A percentile compares a stretch with the other conserved stretches of the same genome.
These are phyloP conservation scores for Trematomus loennbergii DNA, from an alignment of 2,113 vertebrate species.

Conservation along the genomic window DNA sequence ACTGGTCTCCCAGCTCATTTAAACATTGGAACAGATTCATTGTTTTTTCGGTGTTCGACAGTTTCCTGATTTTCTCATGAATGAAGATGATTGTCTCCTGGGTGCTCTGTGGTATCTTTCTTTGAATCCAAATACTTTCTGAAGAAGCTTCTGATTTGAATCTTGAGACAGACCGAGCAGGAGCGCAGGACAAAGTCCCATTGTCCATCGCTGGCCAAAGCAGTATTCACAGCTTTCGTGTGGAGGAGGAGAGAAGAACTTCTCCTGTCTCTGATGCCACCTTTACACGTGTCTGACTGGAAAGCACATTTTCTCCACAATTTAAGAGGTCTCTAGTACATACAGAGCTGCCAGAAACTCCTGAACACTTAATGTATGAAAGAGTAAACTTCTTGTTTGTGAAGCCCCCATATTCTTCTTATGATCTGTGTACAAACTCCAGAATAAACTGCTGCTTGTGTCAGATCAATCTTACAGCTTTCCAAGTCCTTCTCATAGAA, in stretches of 20 bases:
- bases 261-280: not conserved
- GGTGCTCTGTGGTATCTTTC: not conserved
- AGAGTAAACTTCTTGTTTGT: slow-evolving; percentile 14
- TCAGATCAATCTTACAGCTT: slow-evolving; percentile 13
- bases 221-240: not conserved
- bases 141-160: slow-evolving; percentile 28
- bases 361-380: slow-evolving; percentile 51
- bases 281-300: not conserved
- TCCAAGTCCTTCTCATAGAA: not conserved
- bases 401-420: slow-evolving; percentile 26
- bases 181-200: slow-evolving; percentile 52
- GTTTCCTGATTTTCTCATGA: slow-evolving; percentile 19
- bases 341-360: slow-evolving; percentile 56
- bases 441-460: slow-evolving; percentile 29
- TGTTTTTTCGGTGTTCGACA: not conserved
- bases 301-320: not conserved
- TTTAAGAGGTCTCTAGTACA: slow-evolving; percentile 31
- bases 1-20: slow-evolving; percentile 40
- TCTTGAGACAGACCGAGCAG: slow-evolving; percentile 39
- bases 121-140: not conserved
- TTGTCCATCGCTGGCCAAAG: slow-evolving; percentile 5
- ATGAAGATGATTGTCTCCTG: slow-evolving; percentile 18
- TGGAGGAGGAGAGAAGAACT: not conserved
- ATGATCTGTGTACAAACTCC: slow-evolving; percentile 50
- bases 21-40: slow-evolving; percentile 52